Evolutionary conservation across 2,888 invertebrate species (phyloP).

Genomic region (Copidosoma aretas): DNA sequence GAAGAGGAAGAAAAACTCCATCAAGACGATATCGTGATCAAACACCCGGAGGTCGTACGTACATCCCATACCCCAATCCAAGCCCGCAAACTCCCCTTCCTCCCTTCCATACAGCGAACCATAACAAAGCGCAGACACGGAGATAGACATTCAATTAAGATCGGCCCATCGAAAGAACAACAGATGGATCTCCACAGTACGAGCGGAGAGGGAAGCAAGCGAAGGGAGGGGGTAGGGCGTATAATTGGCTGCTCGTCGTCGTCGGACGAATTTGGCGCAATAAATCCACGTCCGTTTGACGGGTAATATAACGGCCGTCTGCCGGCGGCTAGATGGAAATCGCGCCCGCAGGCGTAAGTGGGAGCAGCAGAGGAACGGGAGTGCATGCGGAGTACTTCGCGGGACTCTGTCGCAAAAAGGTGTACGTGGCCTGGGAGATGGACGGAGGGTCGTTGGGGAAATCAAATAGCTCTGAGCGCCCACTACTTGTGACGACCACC

Average conservation of each 20-base stretch:
- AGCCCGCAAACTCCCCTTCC: no score
- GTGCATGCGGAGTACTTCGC: neutral
- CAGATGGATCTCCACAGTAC: neutral
- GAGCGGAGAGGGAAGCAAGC: conserved; percentile 14
- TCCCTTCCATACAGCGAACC: no score
- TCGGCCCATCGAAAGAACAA: conserved; percentile 28
- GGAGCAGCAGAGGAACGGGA: neutral
- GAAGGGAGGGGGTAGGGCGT: conserved; percentile 22
- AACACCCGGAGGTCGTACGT: no score
- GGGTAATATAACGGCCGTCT: neutral
- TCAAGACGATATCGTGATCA: no score
- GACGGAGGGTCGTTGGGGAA: conserved; percentile 44
- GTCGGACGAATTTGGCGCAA: conserved; percentile 45
- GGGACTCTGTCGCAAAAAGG: conserved; percentile 6
- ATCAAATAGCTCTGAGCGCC: conserved; percentile 41
- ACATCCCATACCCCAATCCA: no score
- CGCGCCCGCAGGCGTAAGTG: neutral
- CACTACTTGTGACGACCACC: neutral
- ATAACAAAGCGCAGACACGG: neutral
- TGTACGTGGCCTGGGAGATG: neutral
- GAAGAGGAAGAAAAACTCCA: no score
- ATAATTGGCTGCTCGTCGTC: conserved; percentile 47
- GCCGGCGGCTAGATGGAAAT: conserved; percentile 13
- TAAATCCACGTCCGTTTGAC: conserved; percentile 49
- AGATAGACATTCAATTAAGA: conserved; percentile 28